Conservation (phyloP, 2,888 invertebrate genomes). For the Gerris lacustris region DNA sequence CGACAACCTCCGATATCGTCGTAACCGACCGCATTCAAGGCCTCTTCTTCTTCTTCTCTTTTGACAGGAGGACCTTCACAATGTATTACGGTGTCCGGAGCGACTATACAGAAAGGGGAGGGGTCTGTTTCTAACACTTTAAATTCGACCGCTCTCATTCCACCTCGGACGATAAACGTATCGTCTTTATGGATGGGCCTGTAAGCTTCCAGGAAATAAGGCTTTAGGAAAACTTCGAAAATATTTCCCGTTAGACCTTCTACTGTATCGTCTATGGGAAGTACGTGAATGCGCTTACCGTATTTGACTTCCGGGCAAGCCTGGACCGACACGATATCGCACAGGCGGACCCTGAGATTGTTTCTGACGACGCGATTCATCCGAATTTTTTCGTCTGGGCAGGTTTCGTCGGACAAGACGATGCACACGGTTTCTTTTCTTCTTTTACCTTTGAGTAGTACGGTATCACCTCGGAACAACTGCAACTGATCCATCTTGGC, state of each 20-base stretch:
- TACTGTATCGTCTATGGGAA: slow-evolving; percentile 97
- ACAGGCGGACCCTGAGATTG: slow-evolving; percentile 85
- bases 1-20: slow-evolving; percentile 98
- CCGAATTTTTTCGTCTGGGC: slow-evolving; percentile 91
- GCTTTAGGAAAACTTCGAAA: slow-evolving; percentile 95
- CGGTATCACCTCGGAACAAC: slow-evolving; percentile 93
- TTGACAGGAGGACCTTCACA: slow-evolving; percentile 98
- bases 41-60: slow-evolving; percentile 95
- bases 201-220: slow-evolving; percentile 97
- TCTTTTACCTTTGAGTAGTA: slow-evolving; percentile 89
- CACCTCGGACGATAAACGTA: slow-evolving; percentile 92
- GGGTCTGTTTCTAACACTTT: slow-evolving; percentile 98
- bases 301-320: slow-evolving; percentile 93
- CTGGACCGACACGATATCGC: slow-evolving; percentile 88
- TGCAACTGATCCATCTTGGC: slow-evolving; percentile 97
- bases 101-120: slow-evolving; percentile 93
- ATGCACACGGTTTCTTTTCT: slow-evolving; percentile 96
- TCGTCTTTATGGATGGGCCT: slow-evolving; percentile 96
- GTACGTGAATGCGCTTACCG: slow-evolving; percentile 90
- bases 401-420: slow-evolving; percentile 87
- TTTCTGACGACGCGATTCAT: slow-evolving; percentile 94
- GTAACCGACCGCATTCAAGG: slow-evolving; percentile 94
- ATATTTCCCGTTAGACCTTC: slow-evolving; percentile 91
- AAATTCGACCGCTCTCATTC: slow-evolving; percentile 97
- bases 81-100: slow-evolving; percentile 96